Evolutionary conservation across 2,797 vertebrate species (phyloP), one percentile per base, ranked within the genome.

Genomic region (Chrysocyon brachyurus): DNA sequence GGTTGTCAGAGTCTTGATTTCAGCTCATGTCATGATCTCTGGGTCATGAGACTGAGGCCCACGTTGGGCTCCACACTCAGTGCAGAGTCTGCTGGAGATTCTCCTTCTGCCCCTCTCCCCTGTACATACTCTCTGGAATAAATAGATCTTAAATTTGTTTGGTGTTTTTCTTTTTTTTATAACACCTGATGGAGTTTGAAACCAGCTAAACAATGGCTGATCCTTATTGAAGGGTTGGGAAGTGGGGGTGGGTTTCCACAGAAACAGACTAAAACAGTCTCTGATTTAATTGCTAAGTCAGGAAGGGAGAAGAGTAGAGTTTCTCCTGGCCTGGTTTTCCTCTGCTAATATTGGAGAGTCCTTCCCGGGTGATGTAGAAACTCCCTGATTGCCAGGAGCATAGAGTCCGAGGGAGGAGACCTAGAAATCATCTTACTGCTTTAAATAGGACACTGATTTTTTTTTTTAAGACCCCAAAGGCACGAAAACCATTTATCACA

Each of bases 271-370:
- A 24, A 84, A 63, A 64, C 11, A 49, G 36, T 22, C 81, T 92
- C 54, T 85, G 54, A 61, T 61, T 8, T 94, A 70, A 36, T 22
- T 26, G 52, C 46, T 87, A 59, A 83, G 31, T 40, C 56, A 61
- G 82, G 40, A 84, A 81, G 66, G 64, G 70, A 61, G 64, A 78
- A 61, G 54, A 49, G 24, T 11, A 16, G 46, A 63, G 8, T 73
- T 79, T 49, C 88, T 72, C 21, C 12, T 52, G 16, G 40, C 73
- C 73, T 68, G 22, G 75, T 31, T 77, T 85, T 64, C 24, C 36
- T 91, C 79, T 54, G 66, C 87, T 96, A 92, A 59, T 89, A 84
- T 91, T 89, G 19, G 57, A 78, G 72, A 59, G 28, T 52, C 36
- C 54, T 93, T 95, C 31, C 78, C 64, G 78, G 64, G 70, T 3